Conservation (phyloP, 53 echinoderm and acorn worm species). For the Paracentrotus lividus region DNA sequence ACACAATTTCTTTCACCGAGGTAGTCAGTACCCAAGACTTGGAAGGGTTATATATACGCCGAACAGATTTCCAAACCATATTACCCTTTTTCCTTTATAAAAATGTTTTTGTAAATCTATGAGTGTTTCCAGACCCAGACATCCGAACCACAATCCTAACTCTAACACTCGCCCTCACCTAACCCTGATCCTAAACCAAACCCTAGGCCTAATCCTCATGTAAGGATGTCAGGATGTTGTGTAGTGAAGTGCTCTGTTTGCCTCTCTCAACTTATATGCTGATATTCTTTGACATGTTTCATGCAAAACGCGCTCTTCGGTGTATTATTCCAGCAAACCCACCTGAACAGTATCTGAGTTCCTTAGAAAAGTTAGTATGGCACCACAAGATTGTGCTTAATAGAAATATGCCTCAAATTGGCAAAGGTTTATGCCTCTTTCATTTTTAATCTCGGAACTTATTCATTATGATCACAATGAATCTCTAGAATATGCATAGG, state of each 20-base stretch:
- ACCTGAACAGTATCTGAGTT: neutral
- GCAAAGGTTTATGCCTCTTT: slow-evolving; percentile 17
- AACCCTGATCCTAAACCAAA: too few species aligned
- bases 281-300: neutral
- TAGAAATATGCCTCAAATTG: slow-evolving; percentile 29
- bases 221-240: too few species aligned
- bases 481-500: slow-evolving; percentile 49
- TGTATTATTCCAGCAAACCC: neutral
- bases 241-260: too few species aligned
- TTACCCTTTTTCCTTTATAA: neutral
- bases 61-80: neutral
- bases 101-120: too few species aligned
- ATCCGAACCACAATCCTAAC: too few species aligned
- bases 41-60: neutral
- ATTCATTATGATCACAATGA: slow-evolving; percentile 69
- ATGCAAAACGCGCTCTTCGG: neutral
- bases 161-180: too few species aligned
- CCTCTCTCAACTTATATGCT: too few species aligned
- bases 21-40: neutral
- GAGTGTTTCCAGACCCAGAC: too few species aligned
- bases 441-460: slow-evolving; percentile 64
- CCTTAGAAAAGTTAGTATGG: neutral
- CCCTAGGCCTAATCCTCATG: too few species aligned
- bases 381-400: slow-evolving; percentile 5
- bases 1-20: neutral